Evolutionary conservation across 2,888 invertebrate genomes (phyloP).

Genomic region (Plusia festucae): DNA sequence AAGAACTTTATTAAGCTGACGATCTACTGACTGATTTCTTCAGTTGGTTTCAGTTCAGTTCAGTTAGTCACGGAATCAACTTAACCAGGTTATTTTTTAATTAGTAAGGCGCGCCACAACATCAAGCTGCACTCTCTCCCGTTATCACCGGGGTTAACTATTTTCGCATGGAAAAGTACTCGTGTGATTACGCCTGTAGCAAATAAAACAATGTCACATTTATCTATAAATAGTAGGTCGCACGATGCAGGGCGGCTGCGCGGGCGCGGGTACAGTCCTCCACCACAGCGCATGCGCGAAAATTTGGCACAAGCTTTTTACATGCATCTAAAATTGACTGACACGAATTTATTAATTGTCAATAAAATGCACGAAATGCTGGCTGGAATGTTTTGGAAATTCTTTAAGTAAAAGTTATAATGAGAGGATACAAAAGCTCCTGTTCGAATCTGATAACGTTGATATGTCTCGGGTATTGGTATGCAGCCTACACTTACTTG

Average conservation of each 20-base stretch:
- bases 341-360: slow-evolving; percentile 68
- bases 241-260: slow-evolving; percentile 68
- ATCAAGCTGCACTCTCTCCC: slow-evolving; percentile 64
- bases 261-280: slow-evolving; percentile 63
- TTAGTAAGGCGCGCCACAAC: slow-evolving; percentile 38
- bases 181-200: slow-evolving; percentile 69
- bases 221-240: slow-evolving; percentile 81
- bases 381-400: slow-evolving; percentile 32
- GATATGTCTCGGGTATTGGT: slow-evolving; percentile 12
- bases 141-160: slow-evolving; percentile 82
- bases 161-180: slow-evolving; percentile 87
- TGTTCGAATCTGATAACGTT: slow-evolving; percentile 28
- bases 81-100: slow-evolving; percentile 40
- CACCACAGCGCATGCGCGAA: slow-evolving; percentile 62
- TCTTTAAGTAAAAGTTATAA: slow-evolving; percentile 17
- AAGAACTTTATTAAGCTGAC: neutral
- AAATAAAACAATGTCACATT: slow-evolving; percentile 84
- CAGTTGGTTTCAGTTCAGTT: too few species aligned
- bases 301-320: slow-evolving; percentile 80
- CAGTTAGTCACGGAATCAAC: neutral
- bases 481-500: slow-evolving; percentile 9
- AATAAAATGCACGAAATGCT: slow-evolving; percentile 54
- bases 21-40: neutral
- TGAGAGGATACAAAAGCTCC: slow-evolving; percentile 23
- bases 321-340: slow-evolving; percentile 75